phyloP scores from a whole-genome alignment of 2,113 vertebrate genomes.

The Oostethus manadensis region DNA sequence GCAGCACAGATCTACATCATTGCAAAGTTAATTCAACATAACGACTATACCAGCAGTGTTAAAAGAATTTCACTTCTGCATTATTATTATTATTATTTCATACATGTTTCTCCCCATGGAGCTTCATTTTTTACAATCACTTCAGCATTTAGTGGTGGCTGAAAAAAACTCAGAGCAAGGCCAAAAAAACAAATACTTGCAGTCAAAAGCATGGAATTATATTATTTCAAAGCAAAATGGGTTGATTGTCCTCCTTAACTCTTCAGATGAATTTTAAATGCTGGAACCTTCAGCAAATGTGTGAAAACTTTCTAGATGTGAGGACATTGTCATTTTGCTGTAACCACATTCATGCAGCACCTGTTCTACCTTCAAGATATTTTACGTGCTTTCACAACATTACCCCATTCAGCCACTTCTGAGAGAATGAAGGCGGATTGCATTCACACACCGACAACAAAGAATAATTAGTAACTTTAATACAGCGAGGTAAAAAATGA shows the following conservation, averaged over 20 bases:
- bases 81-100: too few relatives aligned
- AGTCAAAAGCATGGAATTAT: conserved; percentile 19
- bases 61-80: too few relatives aligned
- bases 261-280: conserved; percentile 9
- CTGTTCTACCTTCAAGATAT: neutral
- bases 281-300: conserved; percentile 9
- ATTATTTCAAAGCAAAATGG: conserved; percentile 14
- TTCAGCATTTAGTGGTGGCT: conserved; percentile 37
- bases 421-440: neutral
- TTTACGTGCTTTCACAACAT: neutral
- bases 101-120: too few relatives aligned
- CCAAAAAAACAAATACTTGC: conserved; percentile 32
- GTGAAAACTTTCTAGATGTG: conserved; percentile 1
- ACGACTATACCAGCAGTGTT: too few relatives aligned
- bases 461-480: too few relatives aligned
- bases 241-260: conserved; percentile 1
- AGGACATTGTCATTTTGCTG: neutral
- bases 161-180: conserved; percentile 37
- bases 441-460: neutral
- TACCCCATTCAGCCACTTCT: neutral
- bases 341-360: neutral
- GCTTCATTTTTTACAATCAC: too few relatives aligned
- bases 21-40: too few relatives aligned
- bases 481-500: too few relatives aligned
- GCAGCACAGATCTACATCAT: too few relatives aligned